These are phyloP conservation scores for Lepus oiostolus DNA, from an alignment of 2,797 vertebrate genomes.

Conservation along the genomic window DNA sequence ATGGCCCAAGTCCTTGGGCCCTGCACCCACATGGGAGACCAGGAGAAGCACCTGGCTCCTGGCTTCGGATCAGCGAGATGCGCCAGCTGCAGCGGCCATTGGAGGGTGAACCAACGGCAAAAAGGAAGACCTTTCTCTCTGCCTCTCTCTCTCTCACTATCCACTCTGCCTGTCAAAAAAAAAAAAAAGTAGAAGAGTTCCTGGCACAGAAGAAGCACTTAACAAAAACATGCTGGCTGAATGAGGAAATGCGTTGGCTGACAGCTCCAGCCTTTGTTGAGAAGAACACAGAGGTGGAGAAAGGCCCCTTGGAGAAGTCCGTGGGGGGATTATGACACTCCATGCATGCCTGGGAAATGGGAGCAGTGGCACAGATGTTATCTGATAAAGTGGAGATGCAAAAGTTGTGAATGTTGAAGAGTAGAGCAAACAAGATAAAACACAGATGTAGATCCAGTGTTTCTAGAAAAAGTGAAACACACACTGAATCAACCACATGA, in stretches of 20 bases:
- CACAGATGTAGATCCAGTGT: not conserved
- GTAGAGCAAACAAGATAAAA: not conserved
- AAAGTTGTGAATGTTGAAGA: not conserved
- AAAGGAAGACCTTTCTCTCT: too few relatives aligned
- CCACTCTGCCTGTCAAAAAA: too few relatives aligned
- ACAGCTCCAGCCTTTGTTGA: rapidly evolving
- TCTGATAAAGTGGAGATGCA: not conserved
- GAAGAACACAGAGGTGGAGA: not conserved
- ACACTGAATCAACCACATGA: rapidly evolving
- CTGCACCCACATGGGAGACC: too few relatives aligned
- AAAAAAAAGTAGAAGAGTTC: not conserved
- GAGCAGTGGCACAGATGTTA: not conserved
- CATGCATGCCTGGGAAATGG: rapidly evolving
- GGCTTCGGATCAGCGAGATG: too few relatives aligned
- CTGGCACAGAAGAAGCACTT: not conserved
- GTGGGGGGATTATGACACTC: rapidly evolving
- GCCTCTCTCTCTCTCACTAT: too few relatives aligned
- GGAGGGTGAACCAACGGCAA: too few relatives aligned
- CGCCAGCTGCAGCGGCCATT: too few relatives aligned
- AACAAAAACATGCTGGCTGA: not conserved
- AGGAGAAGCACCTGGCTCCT: too few relatives aligned
- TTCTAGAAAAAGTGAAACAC: not conserved
- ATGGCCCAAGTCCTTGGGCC: too few relatives aligned
- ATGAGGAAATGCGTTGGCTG: not conserved
- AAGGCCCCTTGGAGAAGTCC: rapidly evolving